phyloP scores from a whole-genome alignment of 1,140 invertebrate species.

The Leucophenga varia region DNA sequence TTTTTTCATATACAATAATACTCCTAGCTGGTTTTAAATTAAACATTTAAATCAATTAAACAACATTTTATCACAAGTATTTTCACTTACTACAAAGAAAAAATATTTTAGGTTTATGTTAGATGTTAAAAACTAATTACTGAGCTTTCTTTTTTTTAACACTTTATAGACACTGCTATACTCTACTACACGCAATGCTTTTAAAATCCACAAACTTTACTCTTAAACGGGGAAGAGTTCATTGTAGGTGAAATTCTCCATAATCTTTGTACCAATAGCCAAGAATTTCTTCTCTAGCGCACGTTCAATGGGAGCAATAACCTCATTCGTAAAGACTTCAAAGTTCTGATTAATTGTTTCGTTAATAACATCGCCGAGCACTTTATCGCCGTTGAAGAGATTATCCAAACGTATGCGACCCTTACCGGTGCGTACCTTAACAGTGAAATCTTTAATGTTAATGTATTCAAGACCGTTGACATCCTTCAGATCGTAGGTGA shows the following conservation, averaged over 20 bases:
- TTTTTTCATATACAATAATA: not conserved
- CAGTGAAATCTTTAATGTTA: constrained; percentile 58
- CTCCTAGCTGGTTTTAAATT: too few species aligned
- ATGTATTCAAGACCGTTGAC: constrained; percentile 60
- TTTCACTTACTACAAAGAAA: too few species aligned
- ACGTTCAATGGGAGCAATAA: constrained; percentile 63
- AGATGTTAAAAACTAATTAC: not conserved
- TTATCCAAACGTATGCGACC: constrained; percentile 63
- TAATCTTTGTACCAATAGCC: constrained; percentile 60
- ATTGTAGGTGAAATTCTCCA: constrained; percentile 60
- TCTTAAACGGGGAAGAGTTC: constrained; percentile 62
- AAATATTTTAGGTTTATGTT: constrained; percentile 1
- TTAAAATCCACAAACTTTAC: too few species aligned
- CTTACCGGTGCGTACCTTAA: constrained; percentile 62
- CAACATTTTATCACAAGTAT: constrained; percentile 39
- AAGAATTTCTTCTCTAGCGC: constrained; percentile 60
- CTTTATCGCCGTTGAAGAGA: constrained; percentile 65
- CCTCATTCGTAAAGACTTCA: constrained; percentile 61
- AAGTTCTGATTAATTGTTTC: constrained; percentile 67
- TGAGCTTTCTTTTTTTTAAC: too few species aligned
- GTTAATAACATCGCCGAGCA: constrained; percentile 63
- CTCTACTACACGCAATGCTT: not conserved
- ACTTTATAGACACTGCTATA: not conserved
- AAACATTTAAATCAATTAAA: constrained; percentile 15
- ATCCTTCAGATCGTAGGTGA: constrained; percentile 58